Percentiles rank a stretch among this genome's conserved stretches.
These are phyloP conservation scores for Carabus problematicus DNA, from an alignment of 2,888 invertebrate species.

Conservation along the genomic window DNA sequence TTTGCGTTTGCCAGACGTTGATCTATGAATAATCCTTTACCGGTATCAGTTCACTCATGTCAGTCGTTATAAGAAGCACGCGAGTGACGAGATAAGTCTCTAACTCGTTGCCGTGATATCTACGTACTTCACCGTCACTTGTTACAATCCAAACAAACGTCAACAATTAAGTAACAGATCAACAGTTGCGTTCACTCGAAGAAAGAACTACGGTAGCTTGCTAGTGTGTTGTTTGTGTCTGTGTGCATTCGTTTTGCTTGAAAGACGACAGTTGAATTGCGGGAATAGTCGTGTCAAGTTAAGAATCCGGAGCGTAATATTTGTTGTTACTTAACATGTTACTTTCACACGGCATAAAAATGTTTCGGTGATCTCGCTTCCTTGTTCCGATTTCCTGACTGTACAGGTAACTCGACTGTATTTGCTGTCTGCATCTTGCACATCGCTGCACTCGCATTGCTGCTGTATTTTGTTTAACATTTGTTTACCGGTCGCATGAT, in stretches of 20 bases:
- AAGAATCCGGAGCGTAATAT: slow-evolving; percentile 15
- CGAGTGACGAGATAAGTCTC: slow-evolving; percentile 1
- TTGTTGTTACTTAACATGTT: slow-evolving; percentile 35
- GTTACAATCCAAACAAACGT: too few species aligned
- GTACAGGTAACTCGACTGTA: slow-evolving; percentile 33
- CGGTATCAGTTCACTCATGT: too few species aligned
- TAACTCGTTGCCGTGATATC: neutral
- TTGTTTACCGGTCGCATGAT: neutral
- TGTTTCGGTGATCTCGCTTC: slow-evolving; percentile 41
- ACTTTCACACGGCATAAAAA: slow-evolving; percentile 41
- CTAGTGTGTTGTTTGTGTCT: slow-evolving; percentile 19
- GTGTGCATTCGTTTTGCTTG: slow-evolving; percentile 24
- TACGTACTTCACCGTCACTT: neutral
- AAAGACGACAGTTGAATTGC: slow-evolving; percentile 23
- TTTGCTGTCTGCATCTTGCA: slow-evolving; percentile 21
- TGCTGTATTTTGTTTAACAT: neutral
- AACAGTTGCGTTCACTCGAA: too few species aligned
- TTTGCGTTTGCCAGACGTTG: too few species aligned
- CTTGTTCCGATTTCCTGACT: slow-evolving; percentile 41
- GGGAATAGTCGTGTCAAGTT: slow-evolving; percentile 18
- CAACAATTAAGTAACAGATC: too few species aligned
- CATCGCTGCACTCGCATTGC: slow-evolving; percentile 8
- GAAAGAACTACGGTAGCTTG: slow-evolving; percentile 4
- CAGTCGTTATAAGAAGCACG: too few species aligned
- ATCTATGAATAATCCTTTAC: too few species aligned